Base-by-base conservation (phyloP, 1,140 invertebrate genomes). In the Drosophila takahashii region DNA sequence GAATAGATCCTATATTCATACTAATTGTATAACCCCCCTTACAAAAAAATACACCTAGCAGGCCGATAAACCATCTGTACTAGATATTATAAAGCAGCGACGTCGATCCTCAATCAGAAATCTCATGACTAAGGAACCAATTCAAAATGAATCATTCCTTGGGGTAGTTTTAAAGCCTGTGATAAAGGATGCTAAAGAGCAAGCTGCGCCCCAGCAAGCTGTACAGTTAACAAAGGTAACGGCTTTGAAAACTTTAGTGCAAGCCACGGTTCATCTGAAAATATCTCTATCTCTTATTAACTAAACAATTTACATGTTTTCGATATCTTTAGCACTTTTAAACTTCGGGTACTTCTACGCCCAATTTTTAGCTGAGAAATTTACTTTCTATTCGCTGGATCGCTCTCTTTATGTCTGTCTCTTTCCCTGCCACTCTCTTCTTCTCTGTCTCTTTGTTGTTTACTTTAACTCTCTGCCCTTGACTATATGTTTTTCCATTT, bases 131-230 rank as follows among this genome's bases (percentile, higher is more conserved):
- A 91, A 91, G 67, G 85, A 92, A 77, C 90, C 89, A 32, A 91
- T 91, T 57, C 51, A 77, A 64, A 92, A 90, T 56, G 90, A 92
- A 74, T 91, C 73, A 48, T 95, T 95, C 91, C 85, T 94, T 86
- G 90, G 81, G 52, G 92, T 95, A 67, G 93, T 95, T 92, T 93
- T 95, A 71, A 95, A 95, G 91, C 94, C 94, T 16, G 94, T 95
- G 65, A 39, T 89, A 59, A 94, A 93, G 92, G 93, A 94, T 73
- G 59, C 71, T 59, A 94, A 92, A 92, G 93, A 94, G 54, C 57
- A 72, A 67, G 87, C 85, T 92, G 90, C 89, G 66, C 92, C 91
- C 76, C 92, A 92, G 52, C 81, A 93, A 81, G 91, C 93, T 76
- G 93, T 93, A 81, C 93, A 93, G 64, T 77, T 92, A 73, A 59